Evolutionary conservation across 1,140 invertebrate species (phyloP), one percentile per base, ranked within the genome.

Genomic region (Tyrophagus putrescentiae): DNA sequence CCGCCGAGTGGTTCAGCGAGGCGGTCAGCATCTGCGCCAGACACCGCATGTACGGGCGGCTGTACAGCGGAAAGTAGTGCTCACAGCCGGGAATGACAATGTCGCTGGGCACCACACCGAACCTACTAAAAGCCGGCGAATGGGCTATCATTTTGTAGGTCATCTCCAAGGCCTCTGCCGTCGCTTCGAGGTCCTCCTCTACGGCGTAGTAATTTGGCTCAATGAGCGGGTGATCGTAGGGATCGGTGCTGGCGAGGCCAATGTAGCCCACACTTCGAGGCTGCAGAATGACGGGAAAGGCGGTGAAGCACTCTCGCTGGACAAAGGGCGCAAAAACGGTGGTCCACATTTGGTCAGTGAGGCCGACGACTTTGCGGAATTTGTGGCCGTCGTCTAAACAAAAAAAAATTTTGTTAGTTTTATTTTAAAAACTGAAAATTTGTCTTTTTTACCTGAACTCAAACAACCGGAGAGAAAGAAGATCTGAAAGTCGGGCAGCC

Each of bases 171-270:
- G 45, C 45, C 18, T 89, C 86, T 4, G 88, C 75, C 25, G 89
- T 69, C 0, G 80, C 82, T 33, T 81, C 81, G 63, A 88, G 76
- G 66, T 91, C 87, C 18, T 79, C 75, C 1, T 82, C 82, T 50
- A 88, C 82, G 5, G 77, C 75, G 64, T 93, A 82, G 66, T 93
- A 93, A 69, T 91, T 92, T 0, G 92, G 87, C 69, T 90, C 84
- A 48, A 96, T 90, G n/a, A 87, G 29, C 52, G 41, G 27, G 41
- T 84, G 80, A 5, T 78, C 74, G 45, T 77, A 76, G 3, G 85
- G 85, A 72, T 89, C 80, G 4, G 64, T 31, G 21, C 65, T 65
- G 16, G 58, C 50, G 1, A 71, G 44, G 60, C 67, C 70, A 29
- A 91, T 75, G 54, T 72, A 76, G 1, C 87, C 87, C 56, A 75